Conservation (phyloP, 2,113 vertebrate species). For the Chlamydotis undulata region DNA sequence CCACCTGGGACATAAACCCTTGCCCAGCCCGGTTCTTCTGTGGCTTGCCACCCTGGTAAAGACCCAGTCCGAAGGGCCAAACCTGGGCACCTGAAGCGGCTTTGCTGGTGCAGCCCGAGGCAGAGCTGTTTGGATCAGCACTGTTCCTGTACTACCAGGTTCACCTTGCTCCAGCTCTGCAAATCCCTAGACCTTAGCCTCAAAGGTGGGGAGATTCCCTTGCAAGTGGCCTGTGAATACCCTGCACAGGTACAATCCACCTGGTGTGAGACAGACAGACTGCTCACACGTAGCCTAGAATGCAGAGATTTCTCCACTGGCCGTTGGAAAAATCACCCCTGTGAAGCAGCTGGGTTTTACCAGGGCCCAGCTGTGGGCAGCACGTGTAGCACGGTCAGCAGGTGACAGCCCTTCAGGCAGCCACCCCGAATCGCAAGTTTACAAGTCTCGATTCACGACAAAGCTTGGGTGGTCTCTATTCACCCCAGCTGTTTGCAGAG, state of each 20-base stretch:
- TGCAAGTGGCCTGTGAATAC: not conserved
- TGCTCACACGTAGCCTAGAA: not conserved
- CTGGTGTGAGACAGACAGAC: not conserved
- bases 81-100: not conserved
- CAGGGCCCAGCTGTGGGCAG: not conserved
- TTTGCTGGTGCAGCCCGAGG: not conserved
- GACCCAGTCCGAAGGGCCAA: not conserved
- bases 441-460: not conserved
- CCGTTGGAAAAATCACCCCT: not conserved
- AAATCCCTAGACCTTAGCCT: not conserved
- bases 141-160: not conserved
- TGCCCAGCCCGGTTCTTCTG: not conserved
- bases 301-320: not conserved
- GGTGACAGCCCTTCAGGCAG: not conserved
- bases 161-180: not conserved
- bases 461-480: conserved; percentile 27
- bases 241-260: not conserved
- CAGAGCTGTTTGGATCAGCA: not conserved
- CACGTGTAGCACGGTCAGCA: fast-evolving
- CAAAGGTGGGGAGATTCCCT: not conserved
- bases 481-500: not conserved
- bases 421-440: not conserved
- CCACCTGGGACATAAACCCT: not conserved
- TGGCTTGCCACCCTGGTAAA: not conserved
- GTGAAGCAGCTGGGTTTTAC: not conserved